phyloP scores from a whole-genome alignment of 2,797 vertebrate genomes.

The Coregonus sp. region DNA sequence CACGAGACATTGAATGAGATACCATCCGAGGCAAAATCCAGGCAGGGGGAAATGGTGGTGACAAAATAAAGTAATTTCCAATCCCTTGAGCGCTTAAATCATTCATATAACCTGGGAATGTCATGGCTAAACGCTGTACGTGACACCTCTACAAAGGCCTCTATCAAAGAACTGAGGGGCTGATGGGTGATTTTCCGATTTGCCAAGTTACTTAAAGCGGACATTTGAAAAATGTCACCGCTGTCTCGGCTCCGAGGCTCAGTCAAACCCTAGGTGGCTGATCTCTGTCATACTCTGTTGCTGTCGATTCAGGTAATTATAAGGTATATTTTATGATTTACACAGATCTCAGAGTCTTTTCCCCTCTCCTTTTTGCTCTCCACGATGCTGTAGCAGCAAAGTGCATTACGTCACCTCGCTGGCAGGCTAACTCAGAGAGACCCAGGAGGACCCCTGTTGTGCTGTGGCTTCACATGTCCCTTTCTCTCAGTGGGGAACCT shows the following conservation, averaged over 20 bases:
- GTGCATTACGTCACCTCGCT: not conserved
- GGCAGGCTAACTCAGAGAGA: not conserved
- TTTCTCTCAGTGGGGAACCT: slow-evolving; percentile 55
- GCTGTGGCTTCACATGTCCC: slow-evolving; percentile 17
- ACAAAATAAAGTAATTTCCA: slow-evolving; percentile 72
- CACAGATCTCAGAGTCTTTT: slow-evolving; percentile 11
- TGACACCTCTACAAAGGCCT: slow-evolving; percentile 67
- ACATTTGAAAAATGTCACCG: slow-evolving; percentile 37
- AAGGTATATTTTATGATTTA: slow-evolving; percentile 43
- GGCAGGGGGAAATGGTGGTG: slow-evolving; percentile 31
- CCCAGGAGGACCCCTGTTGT: not conserved
- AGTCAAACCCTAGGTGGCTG: slow-evolving; percentile 28
- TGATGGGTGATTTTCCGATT: slow-evolving; percentile 30
- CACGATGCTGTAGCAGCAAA: not conserved
- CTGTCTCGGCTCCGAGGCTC: slow-evolving; percentile 26
- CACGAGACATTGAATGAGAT: slow-evolving; percentile 60
- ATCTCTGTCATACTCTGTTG: slow-evolving; percentile 35
- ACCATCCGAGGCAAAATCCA: slow-evolving; percentile 52
- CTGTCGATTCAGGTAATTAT: slow-evolving; percentile 49
- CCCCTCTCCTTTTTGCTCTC: slow-evolving; percentile 20
- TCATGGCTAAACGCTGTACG: slow-evolving; percentile 58
- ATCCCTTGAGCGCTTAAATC: slow-evolving; percentile 65
- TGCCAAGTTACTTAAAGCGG: slow-evolving; percentile 50
- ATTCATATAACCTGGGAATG: slow-evolving; percentile 64
- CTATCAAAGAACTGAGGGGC: slow-evolving; percentile 34